Base-by-base conservation (phyloP, 2,888 invertebrate species). In the Tetranychus piercei region DNA sequence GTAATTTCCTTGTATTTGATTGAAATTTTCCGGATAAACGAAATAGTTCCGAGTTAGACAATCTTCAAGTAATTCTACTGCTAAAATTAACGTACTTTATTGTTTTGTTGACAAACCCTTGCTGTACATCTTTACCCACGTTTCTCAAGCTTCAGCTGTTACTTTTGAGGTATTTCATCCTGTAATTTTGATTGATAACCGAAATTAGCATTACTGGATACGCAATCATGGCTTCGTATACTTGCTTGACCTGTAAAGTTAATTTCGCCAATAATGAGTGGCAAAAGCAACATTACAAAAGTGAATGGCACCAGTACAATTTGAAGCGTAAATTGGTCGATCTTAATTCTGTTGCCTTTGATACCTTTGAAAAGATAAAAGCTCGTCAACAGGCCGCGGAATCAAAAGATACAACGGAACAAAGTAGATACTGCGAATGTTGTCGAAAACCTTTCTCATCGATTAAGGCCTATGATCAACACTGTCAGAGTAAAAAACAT, bases 231-330 rank as follows among this genome's bases (percentile, higher is more conserved):
- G 20, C 69, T n/a, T 11, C 20, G 1, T 69, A 79, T 76, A 95
- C 96, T n/a, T 99, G 97, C 82, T 88, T 94, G 79, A 90, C 92
- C 74, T 99, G 97, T 82, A 88, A 89, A 80, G 92, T 95, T 74
- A 87, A 88, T 74, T 97, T 97, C 83, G 86, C 87, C 78, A 88
- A 89, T 80, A 86, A 89, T 6, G 91, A 92, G 76, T 83, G 90
- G 44, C 95, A 96, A 83, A 86, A 91, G 74, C 87, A 89, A 75
- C 99, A 99, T 83, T 97, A 95, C 82, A 93, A 93, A 85, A 88
- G 90, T 0, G 97, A 97, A 81, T 99, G 97, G 97, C 97, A 99
- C 83, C 87, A 93, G 76, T 93, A 93, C 81, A 95, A 95, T 84
- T 85, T 94, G 75, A 94, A 94, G 82, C 86, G 94, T 77, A 91